phyloP scores from a whole-genome alignment of 2,113 vertebrate genomes.

The cattle (Bos taurus) region DNA sequence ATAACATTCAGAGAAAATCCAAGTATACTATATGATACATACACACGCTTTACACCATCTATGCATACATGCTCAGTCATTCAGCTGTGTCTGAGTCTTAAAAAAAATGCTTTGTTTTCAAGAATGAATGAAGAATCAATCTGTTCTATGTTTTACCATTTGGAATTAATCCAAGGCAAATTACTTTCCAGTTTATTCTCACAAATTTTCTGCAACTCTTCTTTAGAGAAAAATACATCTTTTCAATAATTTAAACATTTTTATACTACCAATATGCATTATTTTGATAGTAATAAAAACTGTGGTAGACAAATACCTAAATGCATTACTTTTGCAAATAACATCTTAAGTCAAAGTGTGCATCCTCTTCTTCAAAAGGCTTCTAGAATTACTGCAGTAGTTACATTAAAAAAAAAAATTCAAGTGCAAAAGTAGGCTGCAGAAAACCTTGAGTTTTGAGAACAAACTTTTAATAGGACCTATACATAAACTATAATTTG shows the following conservation, averaged over 20 bases:
- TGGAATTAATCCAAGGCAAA: conserved; percentile 75
- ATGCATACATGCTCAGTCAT: neutral
- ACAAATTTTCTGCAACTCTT: conserved; percentile 52
- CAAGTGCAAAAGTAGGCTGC: neutral
- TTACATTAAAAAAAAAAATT: neutral
- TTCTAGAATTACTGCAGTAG: neutral
- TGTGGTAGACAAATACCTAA: neutral
- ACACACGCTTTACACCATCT: neutral
- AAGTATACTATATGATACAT: neutral
- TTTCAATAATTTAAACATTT: conserved; percentile 20
- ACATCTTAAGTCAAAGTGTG: neutral
- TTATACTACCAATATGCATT: neutral
- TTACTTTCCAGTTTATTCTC: conserved; percentile 65
- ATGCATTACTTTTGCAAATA: neutral
- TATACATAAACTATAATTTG: neutral
- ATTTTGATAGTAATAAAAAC: neutral
- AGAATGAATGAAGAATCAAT: conserved; percentile 62
- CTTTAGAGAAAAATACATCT: neutral
- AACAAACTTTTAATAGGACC: neutral
- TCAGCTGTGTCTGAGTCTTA: neutral
- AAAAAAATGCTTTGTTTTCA: conserved; percentile 25
- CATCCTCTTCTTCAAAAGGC: neutral
- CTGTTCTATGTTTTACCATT: conserved; percentile 63
- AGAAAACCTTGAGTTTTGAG: neutral
- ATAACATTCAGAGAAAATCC: neutral